phyloP scores from a whole-genome alignment of 2,888 invertebrate species.

The Myopa tessellatipennis region DNA sequence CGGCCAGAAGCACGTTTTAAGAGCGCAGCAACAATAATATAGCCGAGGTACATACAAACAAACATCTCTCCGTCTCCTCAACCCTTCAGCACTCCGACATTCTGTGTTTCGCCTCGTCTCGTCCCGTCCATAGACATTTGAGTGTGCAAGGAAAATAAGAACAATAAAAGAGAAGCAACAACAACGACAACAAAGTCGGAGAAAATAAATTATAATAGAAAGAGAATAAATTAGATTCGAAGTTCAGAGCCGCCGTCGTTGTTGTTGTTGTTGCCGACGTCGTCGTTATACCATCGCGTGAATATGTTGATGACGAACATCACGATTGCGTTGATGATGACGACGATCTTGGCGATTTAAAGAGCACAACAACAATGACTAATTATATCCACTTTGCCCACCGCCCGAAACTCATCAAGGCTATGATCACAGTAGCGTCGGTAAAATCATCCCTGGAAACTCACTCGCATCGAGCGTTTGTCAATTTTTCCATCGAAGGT shows the following conservation, averaged over 20 bases:
- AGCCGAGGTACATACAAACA: too few relatives aligned
- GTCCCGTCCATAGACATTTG: too few relatives aligned
- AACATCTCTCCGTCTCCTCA: too few relatives aligned
- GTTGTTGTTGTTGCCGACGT: not conserved
- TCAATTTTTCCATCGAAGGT: too few relatives aligned
- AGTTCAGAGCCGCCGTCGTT: constrained; percentile 4
- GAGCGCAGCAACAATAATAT: constrained; percentile 40
- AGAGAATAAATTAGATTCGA: constrained; percentile 8
- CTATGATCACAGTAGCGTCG: not conserved
- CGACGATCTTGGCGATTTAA: not conserved
- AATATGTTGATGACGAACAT: too few relatives aligned
- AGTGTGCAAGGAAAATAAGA: too few relatives aligned
- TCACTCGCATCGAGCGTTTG: not conserved
- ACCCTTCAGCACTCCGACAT: too few relatives aligned
- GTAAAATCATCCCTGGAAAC: not conserved
- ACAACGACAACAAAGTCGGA: not conserved
- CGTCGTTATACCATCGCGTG: too few relatives aligned
- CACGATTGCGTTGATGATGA: not conserved
- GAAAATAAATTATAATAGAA: too few relatives aligned
- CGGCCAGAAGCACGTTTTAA: constrained; percentile 66
- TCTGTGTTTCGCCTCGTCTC: too few relatives aligned
- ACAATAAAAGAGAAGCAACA: not conserved
- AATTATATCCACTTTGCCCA: too few relatives aligned
- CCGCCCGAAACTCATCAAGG: not conserved
- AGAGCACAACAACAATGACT: not conserved